These are phyloP conservation scores for Herminia tarsipennalis DNA, from an alignment of 2,888 invertebrate species.

Conservation along the genomic window DNA sequence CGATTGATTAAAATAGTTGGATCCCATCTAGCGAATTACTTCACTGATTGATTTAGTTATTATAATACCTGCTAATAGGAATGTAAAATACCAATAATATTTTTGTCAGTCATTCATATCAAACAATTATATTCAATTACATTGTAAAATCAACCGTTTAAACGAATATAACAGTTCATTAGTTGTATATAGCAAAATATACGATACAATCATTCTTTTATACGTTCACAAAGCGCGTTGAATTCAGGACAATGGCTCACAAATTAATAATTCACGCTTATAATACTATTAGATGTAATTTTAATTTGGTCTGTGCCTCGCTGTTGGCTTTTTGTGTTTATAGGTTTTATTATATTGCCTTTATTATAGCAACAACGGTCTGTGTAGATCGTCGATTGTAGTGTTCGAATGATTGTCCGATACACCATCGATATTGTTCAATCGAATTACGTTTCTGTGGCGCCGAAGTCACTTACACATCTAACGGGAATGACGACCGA, in stretches of 20 bases:
- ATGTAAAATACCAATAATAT: slow-evolving; percentile 2
- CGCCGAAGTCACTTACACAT: slow-evolving; percentile 33
- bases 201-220: slow-evolving; percentile 51
- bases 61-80: not conserved
- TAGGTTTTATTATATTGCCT: slow-evolving; percentile 66
- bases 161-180: slow-evolving; percentile 44
- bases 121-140: slow-evolving; percentile 44
- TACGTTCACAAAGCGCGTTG: slow-evolving; percentile 44
- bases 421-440: slow-evolving; percentile 61
- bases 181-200: slow-evolving; percentile 31
- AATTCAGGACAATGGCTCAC: slow-evolving; percentile 67
- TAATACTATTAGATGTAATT: slow-evolving; percentile 72
- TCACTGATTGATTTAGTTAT: not conserved
- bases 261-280: slow-evolving; percentile 82
- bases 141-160: slow-evolving; percentile 43
- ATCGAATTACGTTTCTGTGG: slow-evolving; percentile 56
- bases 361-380: slow-evolving; percentile 59
- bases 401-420: slow-evolving; percentile 49
- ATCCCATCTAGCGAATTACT: not conserved
- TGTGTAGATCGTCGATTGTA: slow-evolving; percentile 60
- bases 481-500: slow-evolving; percentile 47
- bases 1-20: not conserved
- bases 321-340: slow-evolving; percentile 60
- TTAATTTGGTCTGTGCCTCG: slow-evolving; percentile 71
- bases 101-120: slow-evolving; percentile 9